Conservation (phyloP, 2,797 vertebrate genomes). For the Poecile montanus region DNA sequence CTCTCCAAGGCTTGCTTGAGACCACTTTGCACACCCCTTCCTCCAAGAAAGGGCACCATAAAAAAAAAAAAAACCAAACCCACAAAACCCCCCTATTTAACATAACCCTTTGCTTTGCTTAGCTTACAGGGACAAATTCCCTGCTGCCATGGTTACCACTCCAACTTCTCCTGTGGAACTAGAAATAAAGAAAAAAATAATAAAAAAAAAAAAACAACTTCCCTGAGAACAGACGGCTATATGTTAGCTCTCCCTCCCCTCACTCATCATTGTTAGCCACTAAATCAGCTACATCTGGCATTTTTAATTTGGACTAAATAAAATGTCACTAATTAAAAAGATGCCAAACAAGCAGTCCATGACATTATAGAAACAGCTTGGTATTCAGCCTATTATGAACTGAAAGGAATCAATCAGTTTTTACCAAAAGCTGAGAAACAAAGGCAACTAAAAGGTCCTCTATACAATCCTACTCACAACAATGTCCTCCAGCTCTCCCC, state of each 20-base stretch:
- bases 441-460: slow-evolving; percentile 26
- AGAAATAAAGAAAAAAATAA: neutral
- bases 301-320: slow-evolving; percentile 51
- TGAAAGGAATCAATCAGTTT: slow-evolving; percentile 9
- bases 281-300: slow-evolving; percentile 53
- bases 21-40: neutral
- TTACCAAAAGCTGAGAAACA: slow-evolving; percentile 42
- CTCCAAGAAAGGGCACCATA: neutral
- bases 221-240: slow-evolving; percentile 56
- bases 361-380: slow-evolving; percentile 41
- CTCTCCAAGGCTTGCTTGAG: neutral
- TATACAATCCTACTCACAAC: neutral
- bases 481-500: neutral
- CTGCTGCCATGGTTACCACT: slow-evolving; percentile 54
- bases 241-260: slow-evolving; percentile 42
- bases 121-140: slow-evolving; percentile 47
- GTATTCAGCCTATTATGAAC: slow-evolving; percentile 13
- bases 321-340: slow-evolving; percentile 60
- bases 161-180: slow-evolving; percentile 49
- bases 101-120: slow-evolving; percentile 23
- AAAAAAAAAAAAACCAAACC: neutral
- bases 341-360: neutral
- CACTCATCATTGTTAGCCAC: slow-evolving; percentile 46
- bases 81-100: neutral
- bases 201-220: neutral